Conservation (phyloP, 2,888 invertebrate genomes). For the Pheosia gnoma region DNA sequence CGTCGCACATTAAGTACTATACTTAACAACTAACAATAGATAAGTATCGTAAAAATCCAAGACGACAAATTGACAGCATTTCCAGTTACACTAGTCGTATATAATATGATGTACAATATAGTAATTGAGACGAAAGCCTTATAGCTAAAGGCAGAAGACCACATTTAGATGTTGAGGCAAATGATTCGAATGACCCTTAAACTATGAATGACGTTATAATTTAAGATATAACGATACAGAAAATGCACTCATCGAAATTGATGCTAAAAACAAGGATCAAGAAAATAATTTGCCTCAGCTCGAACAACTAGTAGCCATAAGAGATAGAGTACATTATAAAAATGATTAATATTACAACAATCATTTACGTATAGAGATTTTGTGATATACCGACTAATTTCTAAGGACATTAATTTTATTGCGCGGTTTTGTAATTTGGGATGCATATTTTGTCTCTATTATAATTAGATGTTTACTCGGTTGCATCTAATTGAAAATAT, state of each 20-base stretch:
- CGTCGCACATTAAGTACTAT: conserved; percentile 58
- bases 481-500: conserved; percentile 16
- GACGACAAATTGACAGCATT: conserved; percentile 81
- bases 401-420: conserved; percentile 39
- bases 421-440: conserved; percentile 34
- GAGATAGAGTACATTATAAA: conserved; percentile 49
- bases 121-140: conserved; percentile 76
- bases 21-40: conserved; percentile 59
- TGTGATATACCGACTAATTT: conserved; percentile 48
- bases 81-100: conserved; percentile 70
- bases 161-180: conserved; percentile 42
- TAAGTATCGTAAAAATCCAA: conserved; percentile 67
- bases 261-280: neutral
- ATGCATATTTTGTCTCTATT: conserved; percentile 54
- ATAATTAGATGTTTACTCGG: conserved; percentile 31
- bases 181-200: conserved; percentile 27
- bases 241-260: too few species aligned
- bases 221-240: neutral
- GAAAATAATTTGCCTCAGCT: conserved; percentile 35
- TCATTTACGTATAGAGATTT: conserved; percentile 61
- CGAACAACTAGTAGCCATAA: conserved; percentile 43
- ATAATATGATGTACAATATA: conserved; percentile 60
- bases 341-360: conserved; percentile 56
- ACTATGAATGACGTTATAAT: neutral
- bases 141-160: conserved; percentile 62